A percentile compares a stretch with the other conserved stretches of the same genome.
Conservation (phyloP, 2,797 vertebrate genomes). For the Eulemur mongoz region DNA sequence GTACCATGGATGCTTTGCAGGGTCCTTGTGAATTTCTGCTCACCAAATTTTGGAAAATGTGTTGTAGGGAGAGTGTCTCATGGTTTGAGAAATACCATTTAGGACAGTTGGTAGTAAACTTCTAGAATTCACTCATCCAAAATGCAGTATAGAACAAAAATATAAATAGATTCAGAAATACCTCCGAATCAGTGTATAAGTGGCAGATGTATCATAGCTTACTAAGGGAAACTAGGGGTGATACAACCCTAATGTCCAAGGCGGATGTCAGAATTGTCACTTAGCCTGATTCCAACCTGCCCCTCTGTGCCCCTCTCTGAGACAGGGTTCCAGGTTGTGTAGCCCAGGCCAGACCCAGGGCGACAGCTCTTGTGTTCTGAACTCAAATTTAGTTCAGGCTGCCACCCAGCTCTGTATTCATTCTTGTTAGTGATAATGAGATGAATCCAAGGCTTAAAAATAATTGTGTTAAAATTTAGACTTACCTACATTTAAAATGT, state of each 20-base stretch:
- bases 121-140: neutral
- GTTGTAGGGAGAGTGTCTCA: neutral
- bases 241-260: neutral
- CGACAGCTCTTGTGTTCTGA: neutral
- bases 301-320: neutral
- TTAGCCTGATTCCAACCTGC: neutral
- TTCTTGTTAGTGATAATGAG: neutral
- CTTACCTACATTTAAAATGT: slow-evolving; percentile 23
- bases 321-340: neutral
- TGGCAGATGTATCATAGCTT: neutral
- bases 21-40: neutral
- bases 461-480: slow-evolving; percentile 42
- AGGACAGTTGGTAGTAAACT: neutral
- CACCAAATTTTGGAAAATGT: neutral
- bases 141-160: neutral
- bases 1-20: neutral
- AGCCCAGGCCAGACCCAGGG: neutral
- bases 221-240: neutral
- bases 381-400: neutral
- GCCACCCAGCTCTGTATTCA: neutral
- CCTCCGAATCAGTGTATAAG: neutral
- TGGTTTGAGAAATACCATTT: neutral
- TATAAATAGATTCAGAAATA: neutral
- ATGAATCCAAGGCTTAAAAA: neutral
- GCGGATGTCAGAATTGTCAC: neutral